Percentiles rank a stretch among this genome's conserved stretches.
phyloP scores from a whole-genome alignment of 2,113 vertebrate species.

The Motacilla alba region DNA sequence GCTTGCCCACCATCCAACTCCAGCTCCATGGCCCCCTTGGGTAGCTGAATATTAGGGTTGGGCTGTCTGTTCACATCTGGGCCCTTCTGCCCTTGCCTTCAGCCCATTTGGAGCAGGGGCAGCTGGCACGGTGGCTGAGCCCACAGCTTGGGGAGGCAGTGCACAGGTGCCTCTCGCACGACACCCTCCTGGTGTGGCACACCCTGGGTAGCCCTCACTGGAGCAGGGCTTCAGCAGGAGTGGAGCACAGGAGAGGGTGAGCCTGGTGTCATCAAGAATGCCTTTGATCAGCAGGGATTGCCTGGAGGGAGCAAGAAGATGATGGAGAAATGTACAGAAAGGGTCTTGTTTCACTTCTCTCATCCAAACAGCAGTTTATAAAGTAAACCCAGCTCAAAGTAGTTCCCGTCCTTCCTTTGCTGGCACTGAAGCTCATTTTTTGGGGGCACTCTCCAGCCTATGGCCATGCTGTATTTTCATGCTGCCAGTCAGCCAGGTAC shows the following conservation, averaged over 20 bases:
- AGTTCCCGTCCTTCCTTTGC: neutral
- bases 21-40: neutral
- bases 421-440: neutral
- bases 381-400: neutral
- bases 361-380: neutral
- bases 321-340: neutral
- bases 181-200: neutral
- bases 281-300: neutral
- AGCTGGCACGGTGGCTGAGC: neutral
- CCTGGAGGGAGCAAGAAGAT: neutral
- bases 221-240: neutral
- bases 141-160: fast-evolving
- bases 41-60: neutral
- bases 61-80: neutral
- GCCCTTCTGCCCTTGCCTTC: neutral
- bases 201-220: neutral
- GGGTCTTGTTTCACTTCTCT: neutral
- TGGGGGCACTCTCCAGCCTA: neutral
- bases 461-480: neutral
- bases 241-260: neutral
- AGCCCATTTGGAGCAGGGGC: neutral
- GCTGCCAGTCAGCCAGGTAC: neutral
- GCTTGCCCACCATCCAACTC: neutral
- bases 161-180: neutral
- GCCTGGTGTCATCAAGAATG: neutral